These are phyloP conservation scores for Takifugu flavidus DNA, from an alignment of 2,113 vertebrate genomes.

Conservation along the genomic window DNA sequence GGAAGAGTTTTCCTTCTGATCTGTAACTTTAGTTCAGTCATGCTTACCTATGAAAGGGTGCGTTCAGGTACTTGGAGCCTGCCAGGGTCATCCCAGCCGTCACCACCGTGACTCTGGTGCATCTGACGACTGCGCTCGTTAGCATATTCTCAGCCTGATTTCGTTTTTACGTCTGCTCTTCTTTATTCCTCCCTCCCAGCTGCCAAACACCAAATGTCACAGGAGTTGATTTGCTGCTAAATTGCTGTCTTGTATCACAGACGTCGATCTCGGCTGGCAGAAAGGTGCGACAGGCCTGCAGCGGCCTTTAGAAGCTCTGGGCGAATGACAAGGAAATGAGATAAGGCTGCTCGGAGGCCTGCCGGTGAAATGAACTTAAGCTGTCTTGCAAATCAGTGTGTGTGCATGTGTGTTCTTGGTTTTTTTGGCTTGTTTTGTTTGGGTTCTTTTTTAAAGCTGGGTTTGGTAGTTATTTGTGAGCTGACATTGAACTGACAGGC, in stretches of 20 bases:
- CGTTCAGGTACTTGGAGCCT: no score
- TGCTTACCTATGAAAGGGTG: no score
- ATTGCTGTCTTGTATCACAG: slow-evolving; percentile 20
- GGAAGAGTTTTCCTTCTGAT: no score
- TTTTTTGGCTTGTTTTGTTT: neutral
- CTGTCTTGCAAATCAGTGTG: slow-evolving; percentile 18
- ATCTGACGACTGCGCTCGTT: neutral
- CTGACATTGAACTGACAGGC: slow-evolving; percentile 16
- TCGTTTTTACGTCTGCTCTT: neutral
- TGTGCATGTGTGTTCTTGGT: neutral
- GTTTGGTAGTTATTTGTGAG: neutral
- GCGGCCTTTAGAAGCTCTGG: slow-evolving; percentile 30
- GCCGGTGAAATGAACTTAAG: slow-evolving; percentile 14
- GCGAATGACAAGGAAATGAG: slow-evolving; percentile 28
- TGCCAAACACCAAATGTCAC: slow-evolving; percentile 31
- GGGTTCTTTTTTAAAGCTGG: neutral
- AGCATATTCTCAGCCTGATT: neutral
- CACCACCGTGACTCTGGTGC: no score
- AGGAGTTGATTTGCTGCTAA: slow-evolving; percentile 7
- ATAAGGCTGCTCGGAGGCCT: slow-evolving; percentile 32
- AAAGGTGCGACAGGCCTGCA: slow-evolving; percentile 29
- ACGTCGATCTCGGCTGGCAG: slow-evolving; percentile 36
- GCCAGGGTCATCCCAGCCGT: no score
- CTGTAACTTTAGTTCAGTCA: no score
- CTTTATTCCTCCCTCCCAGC: neutral